These are phyloP conservation scores for Heterochromis multidens DNA, from an alignment of 2,113 vertebrate genomes.

Conservation along the genomic window DNA sequence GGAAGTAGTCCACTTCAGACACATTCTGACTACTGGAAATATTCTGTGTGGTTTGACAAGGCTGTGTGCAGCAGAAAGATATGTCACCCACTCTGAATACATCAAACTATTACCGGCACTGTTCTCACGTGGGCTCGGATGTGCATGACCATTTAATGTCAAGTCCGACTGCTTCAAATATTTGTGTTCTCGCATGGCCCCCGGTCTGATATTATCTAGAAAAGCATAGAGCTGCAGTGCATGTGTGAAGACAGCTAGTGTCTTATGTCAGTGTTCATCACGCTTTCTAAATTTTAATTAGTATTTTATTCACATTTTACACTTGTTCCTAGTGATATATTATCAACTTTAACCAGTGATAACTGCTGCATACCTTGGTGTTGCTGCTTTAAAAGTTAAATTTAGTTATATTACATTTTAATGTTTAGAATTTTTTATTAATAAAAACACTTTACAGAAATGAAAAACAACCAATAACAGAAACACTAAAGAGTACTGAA, in stretches of 20 bases:
- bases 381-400: not conserved
- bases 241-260: not conserved
- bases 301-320: not conserved
- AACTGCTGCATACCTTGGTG: not conserved
- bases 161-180: not conserved
- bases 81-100: not conserved
- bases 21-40: not conserved
- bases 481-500: not conserved
- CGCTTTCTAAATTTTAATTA: not conserved
- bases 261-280: not conserved
- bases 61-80: not conserved
- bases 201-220: not conserved
- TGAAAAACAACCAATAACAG: not conserved
- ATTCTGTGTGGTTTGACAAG: not conserved
- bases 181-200: not conserved
- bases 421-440: not conserved
- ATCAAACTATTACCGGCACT: not conserved
- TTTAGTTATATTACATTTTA: not conserved
- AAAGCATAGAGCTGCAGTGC: not conserved
- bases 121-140: not conserved
- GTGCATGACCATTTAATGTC: not conserved
- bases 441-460: not conserved
- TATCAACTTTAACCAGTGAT: not conserved
- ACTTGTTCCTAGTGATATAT: not conserved
- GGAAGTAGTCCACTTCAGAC: not conserved